phyloP scores from a whole-genome alignment of 2,888 invertebrate species.

The Oscheius sp. region DNA sequence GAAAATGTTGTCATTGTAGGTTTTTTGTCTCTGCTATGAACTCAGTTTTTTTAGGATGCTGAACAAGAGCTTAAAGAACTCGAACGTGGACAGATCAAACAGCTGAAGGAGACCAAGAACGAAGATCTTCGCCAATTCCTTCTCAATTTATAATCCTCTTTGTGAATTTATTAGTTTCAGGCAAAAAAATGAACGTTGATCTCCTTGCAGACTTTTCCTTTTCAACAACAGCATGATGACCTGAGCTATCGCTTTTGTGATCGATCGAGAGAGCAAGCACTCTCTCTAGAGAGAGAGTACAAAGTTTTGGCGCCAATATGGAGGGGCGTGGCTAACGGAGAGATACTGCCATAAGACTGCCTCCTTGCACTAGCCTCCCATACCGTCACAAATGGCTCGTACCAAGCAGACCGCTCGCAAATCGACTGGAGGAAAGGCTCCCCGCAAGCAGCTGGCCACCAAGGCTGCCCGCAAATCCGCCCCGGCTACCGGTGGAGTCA shows the following conservation, averaged over 20 bases:
- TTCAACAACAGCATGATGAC: too few relatives aligned
- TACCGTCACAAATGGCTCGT: constrained; percentile 83
- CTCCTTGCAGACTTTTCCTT: too few relatives aligned
- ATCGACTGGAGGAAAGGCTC: constrained; percentile 95
- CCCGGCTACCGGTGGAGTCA: constrained; percentile 82
- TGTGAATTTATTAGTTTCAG: background rate
- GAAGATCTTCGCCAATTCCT: constrained; percentile 16
- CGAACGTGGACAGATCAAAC: background rate
- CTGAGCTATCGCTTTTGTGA: too few relatives aligned
- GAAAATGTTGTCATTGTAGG: constrained; percentile 47
- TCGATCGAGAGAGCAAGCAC: too few relatives aligned
- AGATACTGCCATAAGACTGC: too few relatives aligned
- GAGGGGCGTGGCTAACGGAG: constrained; percentile 2
- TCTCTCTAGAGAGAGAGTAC: too few relatives aligned
- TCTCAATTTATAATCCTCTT: background rate
- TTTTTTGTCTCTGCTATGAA: background rate
- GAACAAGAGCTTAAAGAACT: background rate
- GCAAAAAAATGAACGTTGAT: too few relatives aligned
- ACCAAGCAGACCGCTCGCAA: constrained; percentile 97
- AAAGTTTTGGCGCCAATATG: too few relatives aligned
- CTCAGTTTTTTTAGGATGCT: background rate
- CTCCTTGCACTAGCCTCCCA: too few relatives aligned
- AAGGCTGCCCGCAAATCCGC: constrained; percentile 74
- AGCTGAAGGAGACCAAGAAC: constrained; percentile 8
- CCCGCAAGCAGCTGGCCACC: constrained; percentile 90